phyloP scores from a whole-genome alignment of 1,140 invertebrate species.

The Rhopalosiphum maidis region DNA sequence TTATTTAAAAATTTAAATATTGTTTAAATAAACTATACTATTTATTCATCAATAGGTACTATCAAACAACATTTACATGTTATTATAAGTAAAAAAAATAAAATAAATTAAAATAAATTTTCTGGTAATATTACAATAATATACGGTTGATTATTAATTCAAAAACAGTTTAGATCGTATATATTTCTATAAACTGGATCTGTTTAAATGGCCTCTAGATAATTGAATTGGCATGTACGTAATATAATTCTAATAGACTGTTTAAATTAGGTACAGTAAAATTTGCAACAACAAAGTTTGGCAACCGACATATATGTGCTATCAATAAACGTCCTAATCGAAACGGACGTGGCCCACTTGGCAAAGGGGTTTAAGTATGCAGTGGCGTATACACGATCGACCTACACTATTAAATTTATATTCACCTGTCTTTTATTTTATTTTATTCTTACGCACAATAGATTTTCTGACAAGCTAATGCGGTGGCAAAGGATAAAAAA shows the following conservation, averaged over 20 bases:
- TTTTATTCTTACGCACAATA: slow-evolving; percentile 28
- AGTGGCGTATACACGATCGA: not conserved
- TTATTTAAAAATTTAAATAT: not conserved
- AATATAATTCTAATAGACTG: slow-evolving; percentile 5
- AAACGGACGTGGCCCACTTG: slow-evolving; percentile 53
- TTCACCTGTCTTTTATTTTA: slow-evolving; percentile 40
- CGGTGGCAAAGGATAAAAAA: not conserved
- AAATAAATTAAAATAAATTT: not conserved
- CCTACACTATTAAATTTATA: slow-evolving; percentile 22
- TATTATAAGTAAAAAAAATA: not conserved
- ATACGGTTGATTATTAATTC: not conserved
- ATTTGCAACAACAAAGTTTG: slow-evolving; percentile 34
- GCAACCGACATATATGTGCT: slow-evolving; percentile 22
- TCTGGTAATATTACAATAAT: not conserved
- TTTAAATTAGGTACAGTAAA: slow-evolving; percentile 30
- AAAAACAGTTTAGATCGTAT: not conserved
- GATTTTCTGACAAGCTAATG: slow-evolving; percentile 22
- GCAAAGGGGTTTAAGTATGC: slow-evolving; percentile 51
- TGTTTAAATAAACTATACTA: not conserved
- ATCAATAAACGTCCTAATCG: slow-evolving; percentile 56
- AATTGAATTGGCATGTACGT: not conserved
- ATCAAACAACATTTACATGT: not conserved
- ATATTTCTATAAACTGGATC: not conserved
- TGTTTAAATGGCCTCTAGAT: not conserved
- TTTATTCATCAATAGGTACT: not conserved